Evolutionary conservation across 92 coral and sea anemone species (phyloP).

Genomic region (Parazoanthus swiftii): DNA sequence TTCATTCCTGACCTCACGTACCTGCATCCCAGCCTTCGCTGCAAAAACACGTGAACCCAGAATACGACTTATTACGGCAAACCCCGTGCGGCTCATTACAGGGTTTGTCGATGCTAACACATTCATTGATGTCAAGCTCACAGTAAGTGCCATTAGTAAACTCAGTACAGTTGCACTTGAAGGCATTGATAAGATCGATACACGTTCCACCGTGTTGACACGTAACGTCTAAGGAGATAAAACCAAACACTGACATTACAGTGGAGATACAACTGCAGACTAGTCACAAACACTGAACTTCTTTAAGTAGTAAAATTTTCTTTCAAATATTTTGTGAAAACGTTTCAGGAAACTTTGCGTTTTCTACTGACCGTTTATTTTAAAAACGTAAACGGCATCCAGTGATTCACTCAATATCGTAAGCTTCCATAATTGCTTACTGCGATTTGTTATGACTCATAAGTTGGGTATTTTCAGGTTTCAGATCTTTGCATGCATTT

Average conservation of each 20-base stretch:
- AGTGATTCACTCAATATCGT: no score
- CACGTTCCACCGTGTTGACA: constrained; percentile 58
- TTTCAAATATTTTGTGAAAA: background rate
- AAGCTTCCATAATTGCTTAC: no score
- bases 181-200: constrained; percentile 62
- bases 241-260: background rate
- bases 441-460: no score
- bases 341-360: no score
- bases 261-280: background rate
- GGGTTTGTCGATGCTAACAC: constrained; percentile 22
- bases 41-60: constrained; percentile 45
- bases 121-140: constrained; percentile 75
- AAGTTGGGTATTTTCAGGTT: no score
- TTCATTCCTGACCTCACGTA: background rate
- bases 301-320: background rate
- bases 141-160: constrained; percentile 66
- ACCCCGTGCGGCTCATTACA: constrained; percentile 37
- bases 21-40: background rate
- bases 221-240: background rate
- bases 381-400: no score
- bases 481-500: no score
- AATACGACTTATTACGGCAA: background rate
- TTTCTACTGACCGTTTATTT: no score
- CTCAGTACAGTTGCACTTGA: constrained; percentile 77
- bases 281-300: background rate